These are phyloP conservation scores for Conchocele bisecta DNA, from an alignment of 2,888 invertebrate genomes.

Conservation along the genomic window DNA sequence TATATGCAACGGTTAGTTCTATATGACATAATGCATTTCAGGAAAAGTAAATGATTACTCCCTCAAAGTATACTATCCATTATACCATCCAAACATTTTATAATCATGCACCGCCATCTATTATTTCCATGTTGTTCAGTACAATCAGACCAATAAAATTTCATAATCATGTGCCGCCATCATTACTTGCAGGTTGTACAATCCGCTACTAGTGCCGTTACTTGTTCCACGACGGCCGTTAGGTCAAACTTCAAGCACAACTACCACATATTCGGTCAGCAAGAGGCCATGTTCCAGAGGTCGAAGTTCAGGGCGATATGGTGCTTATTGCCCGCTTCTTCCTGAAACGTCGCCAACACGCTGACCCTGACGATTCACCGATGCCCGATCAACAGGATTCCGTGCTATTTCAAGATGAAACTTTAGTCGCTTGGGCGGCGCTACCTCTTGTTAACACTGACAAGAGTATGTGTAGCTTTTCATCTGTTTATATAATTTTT, in stretches of 20 bases:
- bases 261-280: constrained; percentile 82
- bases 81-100: too few species aligned
- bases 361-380: constrained; percentile 55
- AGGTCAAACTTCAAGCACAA: constrained; percentile 77
- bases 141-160: too few species aligned
- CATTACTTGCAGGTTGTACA: constrained; percentile 73
- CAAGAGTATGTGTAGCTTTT: constrained; percentile 59
- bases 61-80: too few species aligned
- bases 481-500: neutral
- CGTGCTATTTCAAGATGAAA: constrained; percentile 72
- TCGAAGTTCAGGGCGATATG: constrained; percentile 77
- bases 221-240: constrained; percentile 79
- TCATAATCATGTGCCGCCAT: too few species aligned
- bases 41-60: too few species aligned
- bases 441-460: constrained; percentile 72
- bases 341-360: constrained; percentile 66
- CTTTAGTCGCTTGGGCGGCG: constrained; percentile 79
- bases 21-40: too few species aligned
- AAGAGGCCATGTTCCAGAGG: constrained; percentile 79
- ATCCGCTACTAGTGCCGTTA: constrained; percentile 78
- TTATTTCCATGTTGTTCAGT: too few species aligned
- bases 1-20: too few species aligned
- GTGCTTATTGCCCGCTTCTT: constrained; percentile 79
- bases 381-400: constrained; percentile 64
- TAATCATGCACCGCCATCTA: too few species aligned